Base-by-base conservation (phyloP, 2,888 invertebrate genomes). In the Hydrotaea diabolus region DNA sequence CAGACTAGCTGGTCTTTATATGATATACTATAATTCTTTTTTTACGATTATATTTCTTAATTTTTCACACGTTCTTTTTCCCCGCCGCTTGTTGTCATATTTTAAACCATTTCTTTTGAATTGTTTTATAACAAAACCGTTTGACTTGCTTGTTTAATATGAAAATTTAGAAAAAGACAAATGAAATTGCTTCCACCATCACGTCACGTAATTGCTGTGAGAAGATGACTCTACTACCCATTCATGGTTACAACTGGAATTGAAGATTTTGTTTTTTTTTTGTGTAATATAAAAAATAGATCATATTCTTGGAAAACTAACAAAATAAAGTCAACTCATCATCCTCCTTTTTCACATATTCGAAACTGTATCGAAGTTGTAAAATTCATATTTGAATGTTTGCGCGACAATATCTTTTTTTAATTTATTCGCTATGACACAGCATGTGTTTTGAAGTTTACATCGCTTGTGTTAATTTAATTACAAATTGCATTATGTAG, bases 21-120 rank as follows among this genome's bases (percentile, higher is more conserved):
- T 53, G n/a, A 62, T 62, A 62, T 64, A 31, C 36, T 36, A 36
- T 64, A 36, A 7, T 64, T 31, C 3, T 2, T 31, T 31, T 31
- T 31, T 31, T 4, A 31, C 31, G 31, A 31, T 31, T 31, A 31
- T 17, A 36, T 64, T 64, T 64, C 36, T 55, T 73, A 79, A 79
- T 79, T 64, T 79, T 79, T 64, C 64, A 73, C 64, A 79, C 79
- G 64, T 79, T 73, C 43, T 73, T 55, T 66, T 55, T 23, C 17
- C 17, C 7, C 3, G 31, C 43, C 11, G 23, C 19, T 46, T 43
- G 1, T 26, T 59, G n/a, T 69, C 53, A 17, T 13, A 19, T 72
- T n/a, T 43, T 43, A 43, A 23, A 49, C 15, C 19, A 53, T 21
- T 72, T 78, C 36, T 72, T 46, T 21, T 23, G n/a, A 62, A 77